These are phyloP conservation scores for Marronus borbonicus DNA, from an alignment of 2,888 invertebrate species.

Conservation along the genomic window DNA sequence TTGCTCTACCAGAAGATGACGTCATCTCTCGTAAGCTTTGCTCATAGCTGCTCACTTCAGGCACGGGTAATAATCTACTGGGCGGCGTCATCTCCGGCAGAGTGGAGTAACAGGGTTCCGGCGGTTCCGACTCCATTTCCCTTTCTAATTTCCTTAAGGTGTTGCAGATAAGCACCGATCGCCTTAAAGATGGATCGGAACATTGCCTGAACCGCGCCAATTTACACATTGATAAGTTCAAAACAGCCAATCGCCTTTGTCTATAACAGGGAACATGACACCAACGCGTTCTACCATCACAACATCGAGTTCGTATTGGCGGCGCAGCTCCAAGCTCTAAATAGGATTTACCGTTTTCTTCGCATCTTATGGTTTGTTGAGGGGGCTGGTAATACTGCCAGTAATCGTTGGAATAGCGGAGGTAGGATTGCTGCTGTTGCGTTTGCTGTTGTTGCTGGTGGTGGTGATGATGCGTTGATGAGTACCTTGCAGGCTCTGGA, in stretches of 20 bases:
- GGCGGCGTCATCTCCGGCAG: conserved; percentile 70
- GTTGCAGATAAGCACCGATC: conserved; percentile 95
- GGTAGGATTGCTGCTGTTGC: conserved; percentile 60
- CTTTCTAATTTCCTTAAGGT: conserved; percentile 90
- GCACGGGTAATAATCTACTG: conserved; percentile 63
- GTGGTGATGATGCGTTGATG: conserved; percentile 58
- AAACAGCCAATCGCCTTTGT: conserved; percentile 88
- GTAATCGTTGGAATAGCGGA: conserved; percentile 68
- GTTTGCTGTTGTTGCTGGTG: conserved; percentile 57
- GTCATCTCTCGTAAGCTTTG: conserved; percentile 71
- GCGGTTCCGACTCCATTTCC: conserved; percentile 85
- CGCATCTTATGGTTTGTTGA: conserved; percentile 88
- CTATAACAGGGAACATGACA: conserved; percentile 89
- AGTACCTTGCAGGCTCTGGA: conserved; percentile 65
- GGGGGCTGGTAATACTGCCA: conserved; percentile 73
- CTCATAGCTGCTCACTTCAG: conserved; percentile 65
- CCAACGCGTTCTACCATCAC: conserved; percentile 73
- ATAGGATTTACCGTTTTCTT: conserved; percentile 93
- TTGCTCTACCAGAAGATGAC: conserved; percentile 76
- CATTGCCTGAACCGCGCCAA: conserved; percentile 89
- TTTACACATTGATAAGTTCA: conserved; percentile 94
- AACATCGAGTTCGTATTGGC: conserved; percentile 66
- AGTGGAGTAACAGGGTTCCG: conserved; percentile 68
- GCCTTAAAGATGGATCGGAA: conserved; percentile 89
- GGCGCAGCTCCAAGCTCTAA: conserved; percentile 84